Conservation (phyloP, 1,140 invertebrate species). For the Leucophenga varia region DNA sequence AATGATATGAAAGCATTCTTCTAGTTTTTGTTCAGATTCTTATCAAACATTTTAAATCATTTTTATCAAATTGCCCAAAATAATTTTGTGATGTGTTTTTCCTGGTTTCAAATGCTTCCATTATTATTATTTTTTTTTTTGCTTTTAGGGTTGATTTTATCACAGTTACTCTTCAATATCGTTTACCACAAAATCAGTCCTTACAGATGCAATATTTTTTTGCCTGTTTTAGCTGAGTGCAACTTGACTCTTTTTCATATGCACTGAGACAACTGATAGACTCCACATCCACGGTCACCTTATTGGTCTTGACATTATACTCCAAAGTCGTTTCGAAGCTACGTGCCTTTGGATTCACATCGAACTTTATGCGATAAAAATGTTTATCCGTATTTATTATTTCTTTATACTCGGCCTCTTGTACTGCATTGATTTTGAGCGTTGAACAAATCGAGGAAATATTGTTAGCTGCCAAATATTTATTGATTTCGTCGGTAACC, state of each 20-base stretch:
- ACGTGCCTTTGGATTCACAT: slow-evolving; percentile 41
- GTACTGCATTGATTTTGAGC: slow-evolving; percentile 5
- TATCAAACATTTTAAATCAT: too few relatives aligned
- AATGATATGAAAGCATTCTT: too few relatives aligned
- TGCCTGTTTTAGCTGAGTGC: slow-evolving; percentile 56
- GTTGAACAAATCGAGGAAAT: slow-evolving; percentile 16
- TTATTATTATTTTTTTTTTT: too few relatives aligned
- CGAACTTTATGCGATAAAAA: slow-evolving; percentile 14
- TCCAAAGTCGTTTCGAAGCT: slow-evolving; percentile 63
- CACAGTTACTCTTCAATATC: too few relatives aligned
- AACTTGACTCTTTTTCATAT: slow-evolving; percentile 59
- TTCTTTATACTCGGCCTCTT: slow-evolving; percentile 8
- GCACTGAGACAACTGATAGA: slow-evolving; percentile 64
- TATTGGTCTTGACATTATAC: slow-evolving; percentile 38
- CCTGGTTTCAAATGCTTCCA: too few relatives aligned
- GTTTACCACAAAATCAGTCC: too few relatives aligned
- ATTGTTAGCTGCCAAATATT: slow-evolving; percentile 19
- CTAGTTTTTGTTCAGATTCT: too few relatives aligned
- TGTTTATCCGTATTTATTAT: too few relatives aligned
- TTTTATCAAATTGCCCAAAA: too few relatives aligned
- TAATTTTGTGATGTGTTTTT: too few relatives aligned
- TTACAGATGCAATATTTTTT: slow-evolving; percentile 62
- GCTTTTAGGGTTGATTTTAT: too few relatives aligned
- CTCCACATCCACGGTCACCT: slow-evolving; percentile 31
- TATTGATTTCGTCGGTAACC: slow-evolving; percentile 57